phyloP scores from a whole-genome alignment of 1,140 invertebrate species.

The Conus betulinus region DNA sequence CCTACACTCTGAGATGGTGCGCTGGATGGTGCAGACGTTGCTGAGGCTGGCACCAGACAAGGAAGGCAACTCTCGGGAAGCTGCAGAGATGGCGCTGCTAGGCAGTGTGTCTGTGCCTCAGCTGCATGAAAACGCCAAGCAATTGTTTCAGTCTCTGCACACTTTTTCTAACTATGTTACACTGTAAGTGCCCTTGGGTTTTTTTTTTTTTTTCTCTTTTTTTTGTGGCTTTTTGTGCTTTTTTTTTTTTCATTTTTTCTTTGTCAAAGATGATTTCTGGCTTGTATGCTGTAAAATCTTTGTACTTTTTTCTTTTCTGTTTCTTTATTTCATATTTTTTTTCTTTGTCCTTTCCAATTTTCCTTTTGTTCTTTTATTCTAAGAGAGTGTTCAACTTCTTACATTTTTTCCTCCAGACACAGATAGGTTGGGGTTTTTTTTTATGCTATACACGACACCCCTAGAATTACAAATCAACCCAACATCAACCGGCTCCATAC shows the following conservation, averaged over 20 bases:
- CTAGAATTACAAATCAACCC: no score
- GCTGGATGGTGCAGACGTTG: conserved; percentile 75
- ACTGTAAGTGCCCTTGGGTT: conserved; percentile 56
- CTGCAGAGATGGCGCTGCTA: conserved; percentile 69
- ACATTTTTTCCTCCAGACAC: no score
- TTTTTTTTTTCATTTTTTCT: background rate
- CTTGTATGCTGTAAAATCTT: no score
- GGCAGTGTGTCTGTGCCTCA: conserved; percentile 64
- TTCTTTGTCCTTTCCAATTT: no score
- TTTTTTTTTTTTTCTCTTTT: background rate
- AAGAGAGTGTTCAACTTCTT: no score
- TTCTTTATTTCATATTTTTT: no score
- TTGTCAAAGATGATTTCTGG: no score
- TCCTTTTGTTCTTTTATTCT: no score
- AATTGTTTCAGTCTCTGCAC: conserved; percentile 65
- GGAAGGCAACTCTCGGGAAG: conserved; percentile 70
- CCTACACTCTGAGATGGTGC: conserved; percentile 72
- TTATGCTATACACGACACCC: no score
- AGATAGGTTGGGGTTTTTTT: no score
- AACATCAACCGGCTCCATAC: no score
- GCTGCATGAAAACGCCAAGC: conserved; percentile 64
- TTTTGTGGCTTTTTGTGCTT: background rate
- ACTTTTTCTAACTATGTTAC: conserved; percentile 69
- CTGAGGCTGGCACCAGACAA: conserved; percentile 72
- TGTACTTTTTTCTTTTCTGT: no score